Evolutionary conservation across 1,140 invertebrate species (phyloP).

Genomic region (Caenorhabditis elegans): WBcel235 BX284604.4:10831001-10831500

Average conservation of each 20-base stretch:
- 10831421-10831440: conserved; percentile 42
- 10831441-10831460: not conserved
- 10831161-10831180: no score
- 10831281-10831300: conserved; percentile 47
- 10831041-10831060: not conserved
- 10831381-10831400: conserved; percentile 3
- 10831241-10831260: conserved; percentile 31
- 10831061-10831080: conserved; percentile 32
- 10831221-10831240: conserved; percentile 71
- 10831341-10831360: conserved; percentile 36
- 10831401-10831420: not conserved
- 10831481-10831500: conserved; percentile 20
- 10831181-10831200: no score
- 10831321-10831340: conserved; percentile 33
- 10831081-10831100: conserved; percentile 43
- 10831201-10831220: conserved; percentile 74
- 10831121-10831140: conserved; percentile 49
- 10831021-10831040: not conserved
- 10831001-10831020: conserved; percentile 8
- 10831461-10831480: no score
- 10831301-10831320: conserved; percentile 40
- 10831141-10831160: conserved; percentile 66
- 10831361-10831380: conserved; percentile 44
- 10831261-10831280: conserved; percentile 22
- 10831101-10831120: conserved; percentile 51